These are phyloP conservation scores for Parnassius orleans DNA, from an alignment of 2,888 invertebrate species.

Conservation along the genomic window DNA sequence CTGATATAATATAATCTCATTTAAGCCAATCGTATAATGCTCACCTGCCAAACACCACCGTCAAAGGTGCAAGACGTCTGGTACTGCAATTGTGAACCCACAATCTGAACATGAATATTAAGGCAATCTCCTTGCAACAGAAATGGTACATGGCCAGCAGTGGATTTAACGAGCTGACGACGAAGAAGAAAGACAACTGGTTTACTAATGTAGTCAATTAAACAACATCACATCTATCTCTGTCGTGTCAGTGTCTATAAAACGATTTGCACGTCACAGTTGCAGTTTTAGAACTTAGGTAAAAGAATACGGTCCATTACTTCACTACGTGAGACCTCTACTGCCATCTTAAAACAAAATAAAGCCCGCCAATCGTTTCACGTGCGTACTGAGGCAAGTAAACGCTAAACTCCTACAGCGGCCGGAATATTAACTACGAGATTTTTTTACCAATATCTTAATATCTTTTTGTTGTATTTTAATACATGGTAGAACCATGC, in stretches of 20 bases:
- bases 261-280: conserved; percentile 21
- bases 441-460: not conserved
- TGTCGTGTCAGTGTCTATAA: conserved; percentile 13
- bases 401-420: conserved; percentile 20
- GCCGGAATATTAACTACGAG: conserved; percentile 19
- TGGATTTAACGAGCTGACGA: no score
- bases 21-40: no score
- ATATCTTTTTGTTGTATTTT: no score
- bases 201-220: no score
- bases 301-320: conserved; percentile 24
- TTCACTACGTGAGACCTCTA: conserved; percentile 23
- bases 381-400: conserved; percentile 24
- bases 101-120: no score
- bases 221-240: no score
- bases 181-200: no score
- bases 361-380: conserved; percentile 18
- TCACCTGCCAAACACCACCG: not conserved
- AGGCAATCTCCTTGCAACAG: no score
- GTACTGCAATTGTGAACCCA: no score
- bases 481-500: no score
- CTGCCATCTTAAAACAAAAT: conserved; percentile 24
- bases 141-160: no score
- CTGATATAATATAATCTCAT: no score
- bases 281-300: conserved; percentile 15
- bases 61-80: not conserved